These are phyloP conservation scores for Meliscaeva auricollis DNA, from an alignment of 2,888 invertebrate species.

Conservation along the genomic window DNA sequence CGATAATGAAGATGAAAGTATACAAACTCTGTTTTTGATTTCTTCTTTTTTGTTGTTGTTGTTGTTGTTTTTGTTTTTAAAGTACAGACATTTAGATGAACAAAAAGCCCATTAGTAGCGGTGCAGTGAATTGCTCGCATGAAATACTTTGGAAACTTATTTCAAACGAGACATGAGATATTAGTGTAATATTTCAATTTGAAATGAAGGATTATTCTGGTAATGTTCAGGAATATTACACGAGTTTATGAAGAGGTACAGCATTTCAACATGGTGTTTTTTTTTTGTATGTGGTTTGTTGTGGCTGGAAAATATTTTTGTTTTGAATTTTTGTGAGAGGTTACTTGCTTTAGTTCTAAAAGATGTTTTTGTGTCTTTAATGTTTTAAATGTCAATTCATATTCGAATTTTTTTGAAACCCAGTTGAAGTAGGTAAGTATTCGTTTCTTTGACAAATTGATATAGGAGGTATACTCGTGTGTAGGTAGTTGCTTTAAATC, in stretches of 20 bases:
- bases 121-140: constrained; percentile 55
- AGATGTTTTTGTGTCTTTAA: no score
- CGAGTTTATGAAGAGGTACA: background rate
- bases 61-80: background rate
- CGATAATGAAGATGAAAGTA: constrained; percentile 1
- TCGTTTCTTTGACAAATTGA: no score
- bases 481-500: no score
- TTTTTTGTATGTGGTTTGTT: background rate
- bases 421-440: no score
- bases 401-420: no score
- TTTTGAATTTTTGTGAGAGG: no score
- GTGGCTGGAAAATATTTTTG: no score
- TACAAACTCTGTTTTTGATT: constrained; percentile 24
- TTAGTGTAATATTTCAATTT: constrained; percentile 12
- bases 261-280: background rate
- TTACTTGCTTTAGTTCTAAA: no score
- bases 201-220: background rate
- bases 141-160: constrained; percentile 44
- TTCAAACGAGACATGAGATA: constrained; percentile 14
- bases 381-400: no score
- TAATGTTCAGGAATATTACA: background rate
- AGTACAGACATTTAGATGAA: constrained; percentile 41
- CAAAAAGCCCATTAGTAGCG: constrained; percentile 66
- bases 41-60: constrained; percentile 26
- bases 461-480: no score